phyloP scores from a whole-genome alignment of 2,113 vertebrate genomes.

The Semicossyphus pulcher region DNA sequence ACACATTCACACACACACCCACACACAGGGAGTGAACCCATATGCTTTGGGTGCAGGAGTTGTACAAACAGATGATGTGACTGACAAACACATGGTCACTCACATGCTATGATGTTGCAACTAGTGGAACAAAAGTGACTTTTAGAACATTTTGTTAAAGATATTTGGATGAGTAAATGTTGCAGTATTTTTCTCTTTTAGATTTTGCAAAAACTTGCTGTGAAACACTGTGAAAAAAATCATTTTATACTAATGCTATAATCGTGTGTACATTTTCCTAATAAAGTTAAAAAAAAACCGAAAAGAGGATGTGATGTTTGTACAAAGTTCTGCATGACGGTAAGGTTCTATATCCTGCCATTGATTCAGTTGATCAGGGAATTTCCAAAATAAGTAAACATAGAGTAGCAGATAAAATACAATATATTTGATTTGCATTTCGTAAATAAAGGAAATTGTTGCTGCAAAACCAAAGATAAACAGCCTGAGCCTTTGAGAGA shows the following conservation, averaged over 20 bases:
- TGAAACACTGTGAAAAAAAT: slow-evolving; percentile 60
- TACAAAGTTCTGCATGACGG: not conserved
- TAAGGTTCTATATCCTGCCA: not conserved
- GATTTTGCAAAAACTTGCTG: slow-evolving; percentile 10
- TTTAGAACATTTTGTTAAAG: slow-evolving; percentile 35
- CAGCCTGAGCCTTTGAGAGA: not conserved
- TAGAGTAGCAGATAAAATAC: not conserved
- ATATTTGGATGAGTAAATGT: slow-evolving; percentile 27
- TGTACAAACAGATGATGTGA: slow-evolving; percentile 49
- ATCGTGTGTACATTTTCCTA: slow-evolving; percentile 36
- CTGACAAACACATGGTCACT: slow-evolving; percentile 12
- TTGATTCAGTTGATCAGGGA: not conserved
- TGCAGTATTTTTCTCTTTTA: slow-evolving; percentile 44
- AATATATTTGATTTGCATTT: slow-evolving; percentile 1
- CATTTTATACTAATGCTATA: slow-evolving; percentile 43
- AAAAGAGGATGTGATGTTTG: not conserved
- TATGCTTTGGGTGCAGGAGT: slow-evolving; percentile 50
- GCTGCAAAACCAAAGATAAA: slow-evolving; percentile 14
- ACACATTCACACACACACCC: slow-evolving; percentile 6
- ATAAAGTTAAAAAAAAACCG: slow-evolving; percentile 63
- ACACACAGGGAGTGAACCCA: slow-evolving; percentile 45
- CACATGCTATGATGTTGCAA: slow-evolving; percentile 54
- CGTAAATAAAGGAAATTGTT: slow-evolving; percentile 21
- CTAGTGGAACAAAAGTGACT: slow-evolving; percentile 40
- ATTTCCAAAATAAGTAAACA: not conserved